These are phyloP conservation scores for Pelagia noctiluca DNA, from an alignment of 30 jellyfish, hydroid and myxozoan genomes.

Conservation along the genomic window DNA sequence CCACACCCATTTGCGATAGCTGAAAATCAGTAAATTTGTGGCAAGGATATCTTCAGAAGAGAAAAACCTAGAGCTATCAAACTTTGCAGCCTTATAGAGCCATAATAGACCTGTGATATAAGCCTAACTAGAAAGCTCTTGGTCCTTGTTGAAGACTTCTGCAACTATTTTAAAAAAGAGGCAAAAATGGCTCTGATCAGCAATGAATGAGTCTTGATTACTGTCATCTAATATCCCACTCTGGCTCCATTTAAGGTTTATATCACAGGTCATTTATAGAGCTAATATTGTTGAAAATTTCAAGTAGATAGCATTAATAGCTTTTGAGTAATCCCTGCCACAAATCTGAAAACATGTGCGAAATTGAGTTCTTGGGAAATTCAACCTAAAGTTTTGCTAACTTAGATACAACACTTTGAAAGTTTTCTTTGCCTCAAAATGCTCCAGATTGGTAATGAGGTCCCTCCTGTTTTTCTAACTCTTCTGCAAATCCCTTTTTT, in stretches of 20 bases:
- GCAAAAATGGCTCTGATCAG: not conserved
- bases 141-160: no score
- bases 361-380: not conserved
- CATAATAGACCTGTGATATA: not conserved
- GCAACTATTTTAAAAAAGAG: not conserved
- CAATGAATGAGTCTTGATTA: not conserved
- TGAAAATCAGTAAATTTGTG: not conserved
- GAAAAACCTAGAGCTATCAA: not conserved
- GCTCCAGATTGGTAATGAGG: slow-evolving; percentile 29
- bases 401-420: not conserved
- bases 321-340: not conserved
- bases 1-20: not conserved
- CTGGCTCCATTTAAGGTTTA: not conserved
- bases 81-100: not conserved
- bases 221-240: not conserved
- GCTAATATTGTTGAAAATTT: no score
- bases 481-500: slow-evolving; percentile 8
- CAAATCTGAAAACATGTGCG: not conserved
- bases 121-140: no score
- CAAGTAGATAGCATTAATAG: not conserved
- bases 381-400: not conserved
- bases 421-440: not conserved
- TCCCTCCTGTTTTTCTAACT: slow-evolving; percentile 9
- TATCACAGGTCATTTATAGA: no score
- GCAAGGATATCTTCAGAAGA: not conserved